Conservation (phyloP, 2,888 invertebrate genomes). For the Diogma glabrata region DNA sequence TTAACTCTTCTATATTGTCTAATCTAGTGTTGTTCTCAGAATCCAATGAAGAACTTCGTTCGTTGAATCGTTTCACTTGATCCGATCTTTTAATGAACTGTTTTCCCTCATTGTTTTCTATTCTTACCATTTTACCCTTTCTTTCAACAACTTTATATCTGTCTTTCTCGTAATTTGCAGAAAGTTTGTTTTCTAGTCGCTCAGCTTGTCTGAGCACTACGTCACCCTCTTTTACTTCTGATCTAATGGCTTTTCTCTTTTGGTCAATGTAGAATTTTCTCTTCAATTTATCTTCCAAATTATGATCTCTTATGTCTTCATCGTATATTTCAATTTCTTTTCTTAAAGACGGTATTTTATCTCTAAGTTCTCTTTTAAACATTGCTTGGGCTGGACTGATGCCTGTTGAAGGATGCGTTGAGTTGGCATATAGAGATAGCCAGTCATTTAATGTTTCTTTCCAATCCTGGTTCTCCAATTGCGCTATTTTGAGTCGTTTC, state of each 20-base stretch:
- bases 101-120: not conserved
- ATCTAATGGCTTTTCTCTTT: not conserved
- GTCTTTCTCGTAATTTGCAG: not conserved
- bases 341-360: not conserved
- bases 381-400: not conserved
- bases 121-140: not conserved
- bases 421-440: not conserved
- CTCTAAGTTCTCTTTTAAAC: not conserved
- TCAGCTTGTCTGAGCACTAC: not conserved
- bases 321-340: conserved; percentile 1
- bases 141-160: not conserved
- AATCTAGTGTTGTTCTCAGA: not conserved
- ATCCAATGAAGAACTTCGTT: not conserved
- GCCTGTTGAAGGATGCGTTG: not conserved
- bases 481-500: conserved; percentile 5
- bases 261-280: conserved; percentile 1
- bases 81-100: not conserved
- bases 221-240: not conserved
- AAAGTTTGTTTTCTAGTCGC: not conserved
- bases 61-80: not conserved
- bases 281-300: not conserved
- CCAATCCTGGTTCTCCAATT: not conserved
- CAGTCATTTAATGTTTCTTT: not conserved
- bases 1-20: not conserved
- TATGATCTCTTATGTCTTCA: not conserved